Evolutionary conservation across 2,797 vertebrate species (phyloP).

Genomic region (Sorex maritimensis): DNA sequence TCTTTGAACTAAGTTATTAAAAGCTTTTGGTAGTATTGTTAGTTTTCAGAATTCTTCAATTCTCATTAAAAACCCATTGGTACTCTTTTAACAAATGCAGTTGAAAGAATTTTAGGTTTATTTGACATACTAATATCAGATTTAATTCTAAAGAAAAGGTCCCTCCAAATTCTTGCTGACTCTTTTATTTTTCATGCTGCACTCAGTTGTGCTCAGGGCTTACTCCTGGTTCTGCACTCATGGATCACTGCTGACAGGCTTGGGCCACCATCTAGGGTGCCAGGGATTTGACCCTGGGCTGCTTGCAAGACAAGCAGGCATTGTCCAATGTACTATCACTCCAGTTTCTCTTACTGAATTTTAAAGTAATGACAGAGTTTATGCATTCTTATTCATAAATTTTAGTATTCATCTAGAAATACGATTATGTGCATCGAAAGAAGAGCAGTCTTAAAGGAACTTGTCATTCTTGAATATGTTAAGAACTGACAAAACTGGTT

Average conservation of each 20-base stretch:
- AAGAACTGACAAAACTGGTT: conserved; percentile 55
- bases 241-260: too few species aligned
- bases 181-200: not conserved
- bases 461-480: conserved; percentile 38
- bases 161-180: not conserved
- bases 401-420: conserved; percentile 45
- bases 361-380: conserved; percentile 31
- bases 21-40: conserved; percentile 42
- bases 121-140: conserved; percentile 42
- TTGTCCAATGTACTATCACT: too few species aligned
- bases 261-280: too few species aligned
- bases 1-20: conserved; percentile 51
- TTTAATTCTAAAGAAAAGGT: conserved; percentile 49
- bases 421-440: conserved; percentile 35
- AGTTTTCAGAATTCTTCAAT: conserved; percentile 9
- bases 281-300: too few species aligned
- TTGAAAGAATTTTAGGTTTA: conserved; percentile 50
- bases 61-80: conserved; percentile 43
- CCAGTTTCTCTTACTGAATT: not conserved
- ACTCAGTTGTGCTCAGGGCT: too few species aligned
- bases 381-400: conserved; percentile 43
- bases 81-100: conserved; percentile 43
- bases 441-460: conserved; percentile 50
- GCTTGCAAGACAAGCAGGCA: too few species aligned
- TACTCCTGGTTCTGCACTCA: too few species aligned